Evolutionary conservation across 2,888 invertebrate species (phyloP).

Genomic region (Ophion ventricosus): DNA sequence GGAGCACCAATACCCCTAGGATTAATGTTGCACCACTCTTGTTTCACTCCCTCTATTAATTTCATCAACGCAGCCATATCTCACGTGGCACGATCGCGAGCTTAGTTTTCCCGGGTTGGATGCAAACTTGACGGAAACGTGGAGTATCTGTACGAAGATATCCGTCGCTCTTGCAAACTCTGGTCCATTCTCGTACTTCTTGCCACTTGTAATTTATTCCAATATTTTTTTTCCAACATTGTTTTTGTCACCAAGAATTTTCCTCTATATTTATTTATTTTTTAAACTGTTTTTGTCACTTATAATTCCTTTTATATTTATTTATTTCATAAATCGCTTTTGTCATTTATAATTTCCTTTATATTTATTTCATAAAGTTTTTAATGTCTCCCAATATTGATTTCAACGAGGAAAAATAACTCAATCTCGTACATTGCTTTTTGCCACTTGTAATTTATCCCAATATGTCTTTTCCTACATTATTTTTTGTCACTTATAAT

Average conservation of each 20-base stretch:
- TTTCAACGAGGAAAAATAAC: too few species aligned
- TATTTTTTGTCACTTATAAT: not conserved
- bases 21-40: conserved; percentile 79
- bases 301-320: not conserved
- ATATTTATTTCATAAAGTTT: too few species aligned
- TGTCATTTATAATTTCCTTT: too few species aligned
- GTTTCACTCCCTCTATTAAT: conserved; percentile 79
- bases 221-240: not conserved
- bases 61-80: conserved; percentile 80
- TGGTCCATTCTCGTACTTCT: conserved; percentile 22
- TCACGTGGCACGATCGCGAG: conserved; percentile 71
- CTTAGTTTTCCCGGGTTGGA: conserved; percentile 49
- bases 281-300: not conserved
- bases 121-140: conserved; percentile 36
- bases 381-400: too few species aligned
- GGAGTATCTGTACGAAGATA: conserved; percentile 39
- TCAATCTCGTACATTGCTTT: not conserved
- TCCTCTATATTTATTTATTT: not conserved
- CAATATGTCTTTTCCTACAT: not conserved
- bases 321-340: not conserved
- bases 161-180: conserved; percentile 49
- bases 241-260: not conserved
- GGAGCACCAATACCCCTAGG: conserved; percentile 77
- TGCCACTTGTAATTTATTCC: not conserved
- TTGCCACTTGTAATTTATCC: not conserved